Conservation (phyloP, 2,113 vertebrate genomes). For the Antigone vipio region DNA sequence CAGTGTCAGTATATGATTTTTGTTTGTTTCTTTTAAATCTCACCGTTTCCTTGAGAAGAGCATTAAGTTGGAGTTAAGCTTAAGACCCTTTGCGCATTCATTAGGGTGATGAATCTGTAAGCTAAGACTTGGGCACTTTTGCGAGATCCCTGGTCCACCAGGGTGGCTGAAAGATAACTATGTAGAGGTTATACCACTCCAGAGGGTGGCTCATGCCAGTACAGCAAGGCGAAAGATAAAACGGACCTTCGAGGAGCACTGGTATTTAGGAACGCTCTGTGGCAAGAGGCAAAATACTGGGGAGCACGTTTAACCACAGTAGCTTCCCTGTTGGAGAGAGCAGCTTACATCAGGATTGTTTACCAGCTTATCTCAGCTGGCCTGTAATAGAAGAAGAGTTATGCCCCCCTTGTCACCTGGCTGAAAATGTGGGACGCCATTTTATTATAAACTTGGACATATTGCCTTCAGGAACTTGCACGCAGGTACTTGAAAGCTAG, state of each 20-base stretch:
- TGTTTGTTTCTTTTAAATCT: neutral
- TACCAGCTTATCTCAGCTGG: neutral
- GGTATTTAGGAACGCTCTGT: neutral
- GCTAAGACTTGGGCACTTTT: neutral
- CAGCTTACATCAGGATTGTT: neutral
- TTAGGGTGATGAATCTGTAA: neutral
- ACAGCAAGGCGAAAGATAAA: neutral
- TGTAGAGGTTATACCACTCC: neutral
- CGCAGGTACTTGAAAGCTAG: neutral
- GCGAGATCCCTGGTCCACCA: neutral
- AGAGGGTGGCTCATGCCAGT: neutral
- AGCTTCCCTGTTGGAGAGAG: neutral
- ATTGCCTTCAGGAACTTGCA: neutral
- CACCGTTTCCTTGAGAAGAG: neutral
- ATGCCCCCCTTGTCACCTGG: neutral
- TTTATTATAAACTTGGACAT: neutral
- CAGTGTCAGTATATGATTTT: neutral
- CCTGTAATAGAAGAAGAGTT: neutral
- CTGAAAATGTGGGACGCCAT: neutral
- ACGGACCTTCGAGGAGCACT: neutral
- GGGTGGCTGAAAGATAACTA: accelerated
- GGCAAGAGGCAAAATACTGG: neutral
- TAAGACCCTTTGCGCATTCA: neutral
- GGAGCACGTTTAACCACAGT: accelerated
- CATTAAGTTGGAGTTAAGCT: neutral